Evolutionary conservation across 2,113 vertebrate species (phyloP), one percentile per base, ranked within the genome.

Genomic region (Cephalopholis sonnerati): DNA sequence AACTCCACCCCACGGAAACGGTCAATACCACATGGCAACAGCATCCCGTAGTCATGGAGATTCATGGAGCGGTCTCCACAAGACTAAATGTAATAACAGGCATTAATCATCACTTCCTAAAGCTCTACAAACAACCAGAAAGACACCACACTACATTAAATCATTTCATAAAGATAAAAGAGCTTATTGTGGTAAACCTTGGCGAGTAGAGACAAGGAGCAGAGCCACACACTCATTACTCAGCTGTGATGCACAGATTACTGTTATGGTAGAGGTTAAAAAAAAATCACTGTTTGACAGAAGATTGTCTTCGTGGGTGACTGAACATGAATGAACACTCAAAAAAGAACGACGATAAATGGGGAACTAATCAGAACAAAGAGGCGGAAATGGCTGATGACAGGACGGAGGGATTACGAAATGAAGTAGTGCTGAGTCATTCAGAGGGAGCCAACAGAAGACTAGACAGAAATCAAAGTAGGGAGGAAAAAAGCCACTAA

Each of bases 1-100:
- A 99, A 99, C 93, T 99, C 98, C 63, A 99, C 98, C 0, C 98
- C 98, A 53, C 97, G 97, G 87, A 99, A 99, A 88, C 97, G 97
- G 91, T 99, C 97, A 0, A 99, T 98, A 20, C 97, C 98, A 29
- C 98, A 99, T 3, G 98, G 98, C 91, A 99, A 94, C 92, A 99
- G 93, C 98, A 99, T 98, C 77, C 98, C 98, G 0, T 98, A 99
- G 90, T 99, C 97, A 0, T 98, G 97, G 85, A 99, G 95, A 92
- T 98, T 98, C 96, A 98, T 98, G n/a, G 96, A 95, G 87, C 97
- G 97, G 93, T 99, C 98, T 71, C 97, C 97, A 27, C 98, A 99
- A 2, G 97, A 98, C 98, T 95, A 68, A 53, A 69, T 69, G 63
- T 2, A 62, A 82, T 3, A n/a, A 71, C 39, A 88, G 18, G 27